A percentile compares a stretch with the other conserved stretches of the same genome.
These are phyloP conservation scores for Dinocampus coccinellae DNA, from an alignment of 2,888 invertebrate species.

Conservation along the genomic window DNA sequence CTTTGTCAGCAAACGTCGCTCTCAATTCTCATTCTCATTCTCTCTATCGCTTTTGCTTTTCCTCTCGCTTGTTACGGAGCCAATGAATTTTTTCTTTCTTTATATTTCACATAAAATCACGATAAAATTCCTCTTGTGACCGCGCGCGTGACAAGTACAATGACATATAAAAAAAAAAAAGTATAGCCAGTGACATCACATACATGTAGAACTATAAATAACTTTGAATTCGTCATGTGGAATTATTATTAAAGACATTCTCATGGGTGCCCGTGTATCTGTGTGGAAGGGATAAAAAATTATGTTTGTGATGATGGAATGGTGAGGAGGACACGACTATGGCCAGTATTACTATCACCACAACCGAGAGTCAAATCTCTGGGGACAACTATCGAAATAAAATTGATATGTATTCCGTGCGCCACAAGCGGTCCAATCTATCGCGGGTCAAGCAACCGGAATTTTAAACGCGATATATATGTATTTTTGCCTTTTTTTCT, in stretches of 20 bases:
- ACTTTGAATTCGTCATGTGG: conserved; percentile 3
- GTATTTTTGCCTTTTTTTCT: conserved; percentile 34
- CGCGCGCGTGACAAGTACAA: not conserved
- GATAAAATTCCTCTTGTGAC: not conserved
- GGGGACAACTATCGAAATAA: conserved; percentile 57
- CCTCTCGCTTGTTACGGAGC: conserved; percentile 18
- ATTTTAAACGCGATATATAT: conserved; percentile 65
- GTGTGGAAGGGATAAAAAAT: not conserved
- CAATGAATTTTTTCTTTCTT: not conserved
- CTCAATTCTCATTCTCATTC: conserved; percentile 33
- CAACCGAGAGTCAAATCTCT: conserved; percentile 45
- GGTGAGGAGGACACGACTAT: too few relatives aligned
- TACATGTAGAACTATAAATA: conserved; percentile 5
- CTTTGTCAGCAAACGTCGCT: conserved; percentile 39
- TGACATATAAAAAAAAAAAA: not conserved
- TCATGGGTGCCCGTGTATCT: not conserved
- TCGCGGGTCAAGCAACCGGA: conserved; percentile 69
- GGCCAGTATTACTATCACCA: conserved; percentile 34
- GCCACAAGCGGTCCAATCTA: conserved; percentile 63
- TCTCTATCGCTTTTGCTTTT: conserved; percentile 10
- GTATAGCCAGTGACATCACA: conserved; percentile 8
- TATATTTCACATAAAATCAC: conserved; percentile 4
- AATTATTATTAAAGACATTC: not conserved
- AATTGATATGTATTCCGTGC: conserved; percentile 69
- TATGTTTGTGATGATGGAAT: not conserved